Evolutionary conservation across 2,113 vertebrate genomes (phyloP), one percentile per base, ranked within the genome.

Genomic region (Dermatemys mawii): DNA sequence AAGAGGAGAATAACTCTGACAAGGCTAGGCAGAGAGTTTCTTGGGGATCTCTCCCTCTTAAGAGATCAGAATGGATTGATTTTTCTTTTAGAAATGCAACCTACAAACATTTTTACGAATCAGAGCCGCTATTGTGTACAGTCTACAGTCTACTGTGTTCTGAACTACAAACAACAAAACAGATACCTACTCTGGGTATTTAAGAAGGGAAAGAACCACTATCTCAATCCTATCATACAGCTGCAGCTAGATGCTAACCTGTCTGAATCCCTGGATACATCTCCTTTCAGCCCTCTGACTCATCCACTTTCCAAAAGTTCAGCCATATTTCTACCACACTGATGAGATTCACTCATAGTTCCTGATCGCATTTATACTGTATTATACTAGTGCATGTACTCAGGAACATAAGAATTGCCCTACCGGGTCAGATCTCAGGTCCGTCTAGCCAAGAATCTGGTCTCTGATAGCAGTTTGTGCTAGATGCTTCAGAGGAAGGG

Each of bases 191-290:
- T 5, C 67, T 73, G 17, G 41, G n/a, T 11, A 41, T 41, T 73
- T 38, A 41, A 41, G 38, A 78, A 54, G 48, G 85, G 35, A 80
- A 3, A 80, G 48, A 86, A 26, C 2, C 2, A 29, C 50, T 67
- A 10, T 41, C 35, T 0, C 73, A 8, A 49, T 48, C 8, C 27
- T 3, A 5, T 78, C 11, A 81, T 38, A 32, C 32, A 87, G 24
- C 14, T 83, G 4, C 11, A 78, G 11, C 1, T 11, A 16, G 41
- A n/a, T n/a, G 53, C 2, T 13, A 87, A 12, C 16, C 24, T 67
- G 0, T 85, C 12, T 67, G 13, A 3, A 48, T 0, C 2, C 0
- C 0, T 24, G 8, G 5, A 24, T 51, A 70, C 49, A 41, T 0
- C 10, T 53, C 38, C 26, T 41, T 54, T 14, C 53, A 85, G 11